Evolutionary conservation across 2,888 invertebrate genomes (phyloP), one percentile per base, ranked within the genome.

Genomic region (Coenonympha glycerion): DNA sequence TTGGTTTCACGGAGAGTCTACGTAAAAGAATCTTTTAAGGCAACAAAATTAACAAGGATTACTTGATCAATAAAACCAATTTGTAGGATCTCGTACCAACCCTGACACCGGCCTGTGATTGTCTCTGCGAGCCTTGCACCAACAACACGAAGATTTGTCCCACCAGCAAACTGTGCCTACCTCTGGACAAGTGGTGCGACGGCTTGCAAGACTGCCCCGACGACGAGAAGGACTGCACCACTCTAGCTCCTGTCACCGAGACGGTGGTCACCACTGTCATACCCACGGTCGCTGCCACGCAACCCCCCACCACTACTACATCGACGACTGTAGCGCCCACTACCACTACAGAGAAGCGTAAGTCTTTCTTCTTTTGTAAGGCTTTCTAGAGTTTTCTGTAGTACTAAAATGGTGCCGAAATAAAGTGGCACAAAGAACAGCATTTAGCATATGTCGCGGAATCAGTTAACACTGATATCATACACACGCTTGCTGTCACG

Each of bases 121-220:
- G 96, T 65, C 67, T 87, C 2, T 96, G 96, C 71, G 89, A 91
- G 65, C 90, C 92, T 0, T 96, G 95, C 63, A 89, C 91, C 0
- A 68, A 73, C n/a, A 90, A 89, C 15, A 90, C 91, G 11, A 88
- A 82, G 34, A 79, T 93, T 18, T 96, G 95, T 62, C 92, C 92
- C 1, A 92, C 93, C 0, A 92, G 91, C 68, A 91, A 92, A 52
- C 83, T 91, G 44, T 95, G 95, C 65, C 89, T 95, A 11, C 86
- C 91, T 0, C 87, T 90, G 30, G 79, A 88, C 0, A 79, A 89
- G 8, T 95, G 95, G 95, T 96, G 96, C 68, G 91, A 96, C 69
- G 95, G 94, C 0, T 79, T 94, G 0, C 88, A 90, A 42, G 92
- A 96, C 73, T 96, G 96, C 64, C 91, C 93, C 0, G 95, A 95